Percentiles rank a stretch among this genome's conserved stretches.
Evolutionary conservation across 2,888 invertebrate genomes (phyloP).

Genomic region (Nephrotoma appendiculata): DNA sequence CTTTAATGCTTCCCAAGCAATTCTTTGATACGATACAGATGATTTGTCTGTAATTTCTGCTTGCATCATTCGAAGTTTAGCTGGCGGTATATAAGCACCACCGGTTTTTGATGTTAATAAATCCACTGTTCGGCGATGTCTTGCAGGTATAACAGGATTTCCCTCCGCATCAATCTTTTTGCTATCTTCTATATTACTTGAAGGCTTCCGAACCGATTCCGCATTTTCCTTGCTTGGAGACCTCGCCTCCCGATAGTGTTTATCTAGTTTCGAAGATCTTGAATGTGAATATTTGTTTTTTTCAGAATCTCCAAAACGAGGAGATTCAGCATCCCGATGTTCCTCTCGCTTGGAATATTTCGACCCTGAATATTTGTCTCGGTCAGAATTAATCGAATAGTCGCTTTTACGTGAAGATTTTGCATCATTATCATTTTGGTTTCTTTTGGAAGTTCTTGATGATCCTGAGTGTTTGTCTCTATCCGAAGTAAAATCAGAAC

Average conservation of each 20-base stretch:
- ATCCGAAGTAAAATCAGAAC: not conserved
- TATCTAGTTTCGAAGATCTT: not conserved
- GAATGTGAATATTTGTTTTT: not conserved
- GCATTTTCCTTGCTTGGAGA: not conserved
- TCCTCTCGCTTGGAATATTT: not conserved
- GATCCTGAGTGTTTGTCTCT: not conserved
- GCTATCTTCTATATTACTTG: not conserved
- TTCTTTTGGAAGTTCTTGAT: not conserved
- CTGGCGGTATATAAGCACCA: slow-evolving; percentile 97
- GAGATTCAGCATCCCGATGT: not conserved
- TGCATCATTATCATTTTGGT: not conserved
- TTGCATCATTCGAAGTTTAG: slow-evolving; percentile 89
- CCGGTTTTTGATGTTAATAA: slow-evolving; percentile 72
- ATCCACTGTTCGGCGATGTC: slow-evolving; percentile 37
- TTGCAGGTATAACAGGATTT: slow-evolving; percentile 20
- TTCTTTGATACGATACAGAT: slow-evolving; percentile 86
- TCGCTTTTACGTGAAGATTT: not conserved
- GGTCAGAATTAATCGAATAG: not conserved
- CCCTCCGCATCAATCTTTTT: not conserved
- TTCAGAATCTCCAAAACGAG: not conserved
- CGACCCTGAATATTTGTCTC: not conserved
- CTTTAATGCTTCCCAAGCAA: slow-evolving; percentile 97
- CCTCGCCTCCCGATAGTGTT: not conserved
- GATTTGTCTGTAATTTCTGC: slow-evolving; percentile 90
- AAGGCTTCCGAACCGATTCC: not conserved